Evolutionary conservation across 2,797 vertebrate species (phyloP), one percentile per base, ranked within the genome.

Genomic region (Parauchenoglanis ngamensis): DNA sequence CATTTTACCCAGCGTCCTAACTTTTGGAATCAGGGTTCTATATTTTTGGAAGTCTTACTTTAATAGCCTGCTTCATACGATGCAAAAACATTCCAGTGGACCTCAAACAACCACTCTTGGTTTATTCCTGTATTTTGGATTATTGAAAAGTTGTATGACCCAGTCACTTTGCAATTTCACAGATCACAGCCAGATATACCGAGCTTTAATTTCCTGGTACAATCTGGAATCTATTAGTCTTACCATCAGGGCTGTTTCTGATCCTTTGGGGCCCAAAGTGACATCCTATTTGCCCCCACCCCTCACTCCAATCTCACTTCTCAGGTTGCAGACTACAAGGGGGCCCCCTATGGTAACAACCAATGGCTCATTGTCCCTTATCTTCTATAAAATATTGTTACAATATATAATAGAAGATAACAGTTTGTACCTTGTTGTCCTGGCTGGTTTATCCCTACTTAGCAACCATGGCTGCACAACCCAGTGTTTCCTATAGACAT

Each of bases 141-240:
- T 80, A 17, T 44, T 80, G 56, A 44, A 61, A 80, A 44, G 77
- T 23, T 54, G 2, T 35, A 65, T 35, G 44, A 68, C 81, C n/a
- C 19, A 13, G 49, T 15, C 63, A 31, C 49, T 54, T 67, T 28
- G 52, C 46, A 54, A 3, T 83, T 83, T 54, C 8, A 83, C 8
- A 83, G 81, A 35, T 83, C 65, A 83, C 17, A 83, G 63, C 12
- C 63, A 68, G 63, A 68, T 54, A 54, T 83, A 4, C 63, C 68
- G 81, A 54, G 10, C 65, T 83, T 83, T 83, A 70, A 83, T 83
- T 83, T 83, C 65, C 65, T 70, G 81, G 28, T 35, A 17, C 49
- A 54, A 54, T n/a, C 54, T 46, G 61, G 35, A 67, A 70, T 70
- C 52, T 77, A 59, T 72, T 77, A 56, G 40, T 25, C 35, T 56